Evolutionary conservation across 2,888 invertebrate species (phyloP), one percentile per base, ranked within the genome.

Genomic region (Ectobius pallidus): DNA sequence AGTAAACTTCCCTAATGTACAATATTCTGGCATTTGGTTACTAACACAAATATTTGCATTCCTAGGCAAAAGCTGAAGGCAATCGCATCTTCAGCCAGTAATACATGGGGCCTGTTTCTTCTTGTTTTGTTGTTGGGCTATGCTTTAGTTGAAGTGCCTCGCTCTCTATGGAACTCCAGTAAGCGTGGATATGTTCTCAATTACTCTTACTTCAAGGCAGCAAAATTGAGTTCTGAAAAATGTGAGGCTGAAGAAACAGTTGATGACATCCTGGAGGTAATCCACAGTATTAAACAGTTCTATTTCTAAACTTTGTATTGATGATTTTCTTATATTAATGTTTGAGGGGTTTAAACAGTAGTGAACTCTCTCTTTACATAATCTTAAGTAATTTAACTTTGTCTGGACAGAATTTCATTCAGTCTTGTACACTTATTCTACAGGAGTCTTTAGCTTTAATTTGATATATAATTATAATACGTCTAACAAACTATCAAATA

Each of bases 41-140:
- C n/a, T n/a, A n/a, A n/a, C n/a, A n/a, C n/a, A n/a, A n/a, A n/a
- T n/a, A n/a, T n/a, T n/a, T n/a, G n/a, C n/a, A n/a, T n/a, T n/a
- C n/a, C n/a, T n/a, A 91, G 92, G 78, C 88, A 89, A 73, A 95
- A 97, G 82, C 86, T 99, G 42, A 99, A 98, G 85, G 94, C 97
- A 0, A 97, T 99, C 77, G 96, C 98, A 27, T 96, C 99, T 3
- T 96, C 98, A 18, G 99, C 99, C 2, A 97, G 97, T 80, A 99
- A 99, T 82, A 99, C 99, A 0, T 99, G 99, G 99, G 99, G 99
- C 72, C 85, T 99, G 69, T 97, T 99, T 82, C 85, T 99, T 34
- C 85, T 99, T 63, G 95, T 99, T 62, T 85, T 99, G 25, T 86
- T 99, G 75, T 87, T 99, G 22, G 89, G 94, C 32, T 98, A 99